phyloP scores from a whole-genome alignment of 2,888 invertebrate genomes.

The Drosophila longiperda region DNA sequence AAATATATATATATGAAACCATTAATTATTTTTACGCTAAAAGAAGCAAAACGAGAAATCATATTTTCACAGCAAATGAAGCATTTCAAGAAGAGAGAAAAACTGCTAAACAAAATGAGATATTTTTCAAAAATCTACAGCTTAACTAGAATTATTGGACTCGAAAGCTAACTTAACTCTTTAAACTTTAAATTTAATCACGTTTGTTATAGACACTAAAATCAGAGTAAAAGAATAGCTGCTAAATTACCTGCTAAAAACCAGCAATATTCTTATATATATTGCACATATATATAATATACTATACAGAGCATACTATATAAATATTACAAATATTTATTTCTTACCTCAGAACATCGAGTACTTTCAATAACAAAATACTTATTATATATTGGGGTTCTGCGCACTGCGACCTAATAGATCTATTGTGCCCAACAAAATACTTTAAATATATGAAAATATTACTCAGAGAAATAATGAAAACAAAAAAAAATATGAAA shows the following conservation, averaged over 20 bases:
- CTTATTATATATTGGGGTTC: no score
- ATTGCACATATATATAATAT: not conserved
- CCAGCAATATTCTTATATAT: not conserved
- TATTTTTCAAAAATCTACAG: not conserved
- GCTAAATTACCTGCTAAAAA: not conserved
- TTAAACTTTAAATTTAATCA: not conserved
- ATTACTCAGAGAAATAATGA: not conserved
- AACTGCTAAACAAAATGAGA: not conserved
- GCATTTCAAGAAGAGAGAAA: not conserved
- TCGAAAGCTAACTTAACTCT: not conserved
- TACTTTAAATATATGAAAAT: not conserved
- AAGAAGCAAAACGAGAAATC: not conserved
- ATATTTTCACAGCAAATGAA: slow-evolving; percentile 4
- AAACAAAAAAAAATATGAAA: no score
- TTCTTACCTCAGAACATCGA: not conserved
- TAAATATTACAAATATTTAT: not conserved
- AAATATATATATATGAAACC: not conserved
- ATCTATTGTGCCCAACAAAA: no score
- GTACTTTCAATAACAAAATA: not conserved
- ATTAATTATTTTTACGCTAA: not conserved
- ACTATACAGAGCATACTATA: not conserved
- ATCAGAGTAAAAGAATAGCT: not conserved
- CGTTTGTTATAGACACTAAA: no score
- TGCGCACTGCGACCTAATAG: no score
- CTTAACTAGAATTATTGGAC: not conserved